Conservation (phyloP, 2,797 vertebrate species). For the Neostethus bicornis region DNA sequence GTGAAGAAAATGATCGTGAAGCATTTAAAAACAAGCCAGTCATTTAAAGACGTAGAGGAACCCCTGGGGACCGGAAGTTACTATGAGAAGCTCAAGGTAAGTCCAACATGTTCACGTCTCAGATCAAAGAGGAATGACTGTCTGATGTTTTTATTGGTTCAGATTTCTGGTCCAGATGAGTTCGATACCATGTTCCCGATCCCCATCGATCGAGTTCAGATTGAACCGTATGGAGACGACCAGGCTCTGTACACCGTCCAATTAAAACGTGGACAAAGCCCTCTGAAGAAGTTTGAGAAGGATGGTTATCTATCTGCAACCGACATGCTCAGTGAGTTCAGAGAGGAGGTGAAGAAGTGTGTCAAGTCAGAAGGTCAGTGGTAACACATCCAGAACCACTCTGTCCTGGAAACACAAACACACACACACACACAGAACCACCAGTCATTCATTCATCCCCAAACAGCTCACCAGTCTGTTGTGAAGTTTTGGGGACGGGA, state of each 20-base stretch:
- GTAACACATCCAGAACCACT: conserved; percentile 32
- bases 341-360: conserved; percentile 77
- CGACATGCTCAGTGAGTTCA: conserved; percentile 79
- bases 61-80: conserved; percentile 72
- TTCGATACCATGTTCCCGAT: conserved; percentile 89
- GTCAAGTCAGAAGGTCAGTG: conserved; percentile 70
- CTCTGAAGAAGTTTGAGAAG: conserved; percentile 71
- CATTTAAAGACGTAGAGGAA: conserved; percentile 37
- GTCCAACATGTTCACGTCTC: not conserved
- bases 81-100: conserved; percentile 78
- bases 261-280: conserved; percentile 74
- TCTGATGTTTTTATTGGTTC: conserved; percentile 19
- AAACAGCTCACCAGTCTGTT: too few species aligned
- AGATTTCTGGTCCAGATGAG: conserved; percentile 88
- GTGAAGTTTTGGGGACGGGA: too few species aligned
- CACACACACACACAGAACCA: too few species aligned
- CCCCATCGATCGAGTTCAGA: conserved; percentile 61
- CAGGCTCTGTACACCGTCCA: conserved; percentile 80
- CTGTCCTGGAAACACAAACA: too few species aligned
- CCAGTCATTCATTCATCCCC: too few species aligned
- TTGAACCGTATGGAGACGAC: conserved; percentile 55
- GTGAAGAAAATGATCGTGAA: conserved; percentile 16
- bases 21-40: conserved; percentile 38
- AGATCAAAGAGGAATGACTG: too few species aligned
- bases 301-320: conserved; percentile 72